A percentile compares a stretch with the other conserved stretches of the same genome.
Evolutionary conservation across 2,113 vertebrate species (phyloP).

Genomic region (Aldabrachelys gigantea): DNA sequence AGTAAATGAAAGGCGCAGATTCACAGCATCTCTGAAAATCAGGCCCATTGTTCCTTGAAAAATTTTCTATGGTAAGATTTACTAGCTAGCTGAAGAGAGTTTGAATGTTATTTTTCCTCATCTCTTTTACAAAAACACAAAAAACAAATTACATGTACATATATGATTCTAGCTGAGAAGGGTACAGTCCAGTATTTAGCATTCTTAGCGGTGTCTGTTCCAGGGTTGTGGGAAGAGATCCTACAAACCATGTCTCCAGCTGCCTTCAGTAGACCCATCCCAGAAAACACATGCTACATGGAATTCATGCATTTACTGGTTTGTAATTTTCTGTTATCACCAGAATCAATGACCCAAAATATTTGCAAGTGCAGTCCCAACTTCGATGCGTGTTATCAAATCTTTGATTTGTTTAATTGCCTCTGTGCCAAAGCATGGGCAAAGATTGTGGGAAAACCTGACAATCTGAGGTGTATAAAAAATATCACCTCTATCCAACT

Average conservation of each 20-base stretch:
- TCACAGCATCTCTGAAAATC: not conserved
- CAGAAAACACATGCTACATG: not conserved
- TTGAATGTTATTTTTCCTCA: not conserved
- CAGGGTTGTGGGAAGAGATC: not conserved
- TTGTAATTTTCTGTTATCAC: constrained; percentile 5
- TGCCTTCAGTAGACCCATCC: not conserved
- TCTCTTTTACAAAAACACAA: not conserved
- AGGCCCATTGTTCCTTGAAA: not conserved
- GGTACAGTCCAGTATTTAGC: not conserved
- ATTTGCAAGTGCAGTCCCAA: not conserved
- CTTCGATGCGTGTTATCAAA: not conserved
- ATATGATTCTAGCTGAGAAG: not conserved
- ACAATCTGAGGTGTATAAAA: not conserved
- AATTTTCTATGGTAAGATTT: not conserved
- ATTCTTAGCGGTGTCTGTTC: not conserved
- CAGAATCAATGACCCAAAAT: constrained; percentile 10
- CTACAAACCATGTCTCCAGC: not conserved
- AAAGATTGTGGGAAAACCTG: not conserved
- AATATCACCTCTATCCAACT: not conserved
- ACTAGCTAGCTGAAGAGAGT: not conserved
- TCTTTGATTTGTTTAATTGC: not conserved
- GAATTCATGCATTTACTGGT: not conserved
- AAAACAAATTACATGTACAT: not conserved
- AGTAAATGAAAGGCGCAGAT: fast-evolving
- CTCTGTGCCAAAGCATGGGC: not conserved